Evolutionary conservation across 2,113 vertebrate genomes (phyloP).

Genomic region (Hylia prasina): DNA sequence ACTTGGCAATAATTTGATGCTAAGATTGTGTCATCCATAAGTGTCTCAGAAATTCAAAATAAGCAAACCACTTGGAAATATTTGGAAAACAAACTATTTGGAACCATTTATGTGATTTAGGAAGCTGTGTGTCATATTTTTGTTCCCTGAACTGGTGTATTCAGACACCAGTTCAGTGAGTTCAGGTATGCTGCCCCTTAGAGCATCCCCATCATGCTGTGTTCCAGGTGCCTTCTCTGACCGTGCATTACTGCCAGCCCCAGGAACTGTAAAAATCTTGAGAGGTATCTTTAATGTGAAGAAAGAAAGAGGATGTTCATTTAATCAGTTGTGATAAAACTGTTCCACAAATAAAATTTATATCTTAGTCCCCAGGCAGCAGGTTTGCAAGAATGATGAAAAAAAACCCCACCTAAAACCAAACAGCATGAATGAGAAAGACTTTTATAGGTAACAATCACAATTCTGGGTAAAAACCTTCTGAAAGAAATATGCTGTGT

Average conservation of each 20-base stretch:
- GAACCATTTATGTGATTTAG: neutral
- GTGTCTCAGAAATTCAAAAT: neutral
- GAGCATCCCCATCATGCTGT: neutral
- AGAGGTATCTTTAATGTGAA: neutral
- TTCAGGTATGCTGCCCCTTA: neutral
- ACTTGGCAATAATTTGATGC: conserved; percentile 1
- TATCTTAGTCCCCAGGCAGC: neutral
- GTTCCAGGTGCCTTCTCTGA: neutral
- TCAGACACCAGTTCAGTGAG: neutral
- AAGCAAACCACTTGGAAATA: neutral
- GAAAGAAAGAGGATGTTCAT: neutral
- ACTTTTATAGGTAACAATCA: neutral
- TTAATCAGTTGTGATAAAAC: neutral
- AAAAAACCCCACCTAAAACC: neutral
- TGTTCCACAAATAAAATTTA: neutral
- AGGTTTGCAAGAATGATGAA: neutral
- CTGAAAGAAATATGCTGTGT: neutral
- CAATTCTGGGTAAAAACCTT: neutral
- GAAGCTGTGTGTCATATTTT: neutral
- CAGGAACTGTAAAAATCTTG: neutral
- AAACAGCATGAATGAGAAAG: neutral
- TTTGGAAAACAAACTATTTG: neutral
- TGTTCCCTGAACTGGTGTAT: neutral
- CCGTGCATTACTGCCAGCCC: neutral
- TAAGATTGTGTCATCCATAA: neutral